phyloP scores from a whole-genome alignment of 2,888 invertebrate species.

The Agrochola lychnidis region DNA sequence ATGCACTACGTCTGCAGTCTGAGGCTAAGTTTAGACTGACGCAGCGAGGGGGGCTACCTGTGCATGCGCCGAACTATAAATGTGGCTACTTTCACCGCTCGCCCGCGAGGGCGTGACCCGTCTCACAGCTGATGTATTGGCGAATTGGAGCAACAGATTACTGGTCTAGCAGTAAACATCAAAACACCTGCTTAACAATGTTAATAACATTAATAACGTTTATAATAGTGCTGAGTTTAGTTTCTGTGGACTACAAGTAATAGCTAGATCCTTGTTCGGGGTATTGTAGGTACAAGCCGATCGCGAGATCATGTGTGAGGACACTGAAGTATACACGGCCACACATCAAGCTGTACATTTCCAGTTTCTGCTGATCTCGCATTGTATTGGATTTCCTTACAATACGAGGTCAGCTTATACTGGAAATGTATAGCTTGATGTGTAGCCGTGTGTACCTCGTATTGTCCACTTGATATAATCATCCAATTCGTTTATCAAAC shows the following conservation, averaged over 20 bases:
- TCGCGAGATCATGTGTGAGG: background rate
- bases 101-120: constrained; percentile 78
- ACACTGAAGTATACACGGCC: too few relatives aligned
- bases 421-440: too few relatives aligned
- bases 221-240: background rate
- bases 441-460: too few relatives aligned
- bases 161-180: constrained; percentile 54
- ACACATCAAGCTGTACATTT: too few relatives aligned
- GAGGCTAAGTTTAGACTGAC: constrained; percentile 75
- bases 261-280: background rate
- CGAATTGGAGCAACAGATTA: constrained; percentile 72
- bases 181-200: constrained; percentile 22
- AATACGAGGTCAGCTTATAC: too few relatives aligned
- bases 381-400: too few relatives aligned
- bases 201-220: constrained; percentile 15
- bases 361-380: too few relatives aligned
- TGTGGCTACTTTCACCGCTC: constrained; percentile 79
- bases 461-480: constrained; percentile 14
- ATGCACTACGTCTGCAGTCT: constrained; percentile 55
- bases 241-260: background rate
- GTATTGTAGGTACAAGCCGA: constrained; percentile 14
- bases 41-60: constrained; percentile 73
- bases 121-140: constrained; percentile 78
- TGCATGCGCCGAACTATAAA: constrained; percentile 77
- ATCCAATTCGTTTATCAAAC: constrained; percentile 26